Percentiles rank a stretch among this genome's conserved stretches.
phyloP scores from a whole-genome alignment of 2,113 vertebrate genomes.

The Natator depressus region DNA sequence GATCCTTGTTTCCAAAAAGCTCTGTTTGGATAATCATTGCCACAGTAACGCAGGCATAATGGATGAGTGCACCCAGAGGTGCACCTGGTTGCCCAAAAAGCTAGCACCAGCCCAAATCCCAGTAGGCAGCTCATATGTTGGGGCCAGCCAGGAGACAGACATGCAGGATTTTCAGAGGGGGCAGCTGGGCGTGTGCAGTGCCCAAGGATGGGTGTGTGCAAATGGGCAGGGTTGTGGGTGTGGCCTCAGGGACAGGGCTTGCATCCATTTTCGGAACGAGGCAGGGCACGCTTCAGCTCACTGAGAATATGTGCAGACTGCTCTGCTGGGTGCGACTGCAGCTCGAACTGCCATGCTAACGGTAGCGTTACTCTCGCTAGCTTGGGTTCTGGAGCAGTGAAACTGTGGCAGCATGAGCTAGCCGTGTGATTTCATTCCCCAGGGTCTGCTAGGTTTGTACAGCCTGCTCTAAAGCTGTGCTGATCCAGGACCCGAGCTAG shows the following conservation, averaged over 20 bases:
- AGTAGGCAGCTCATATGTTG: background rate
- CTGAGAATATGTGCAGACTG: background rate
- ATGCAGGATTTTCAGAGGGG: background rate
- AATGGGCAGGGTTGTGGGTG: background rate
- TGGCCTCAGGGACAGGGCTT: background rate
- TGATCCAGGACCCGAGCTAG: too few species aligned
- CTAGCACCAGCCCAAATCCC: background rate
- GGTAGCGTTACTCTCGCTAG: too few species aligned
- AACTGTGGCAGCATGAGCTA: too few species aligned
- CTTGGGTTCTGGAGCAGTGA: too few species aligned
- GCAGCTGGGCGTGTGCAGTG: background rate
- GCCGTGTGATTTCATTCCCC: too few species aligned
- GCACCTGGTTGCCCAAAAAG: background rate
- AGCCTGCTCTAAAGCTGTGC: too few species aligned
- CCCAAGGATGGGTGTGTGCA: background rate
- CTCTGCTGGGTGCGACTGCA: too few species aligned
- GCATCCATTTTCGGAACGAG: background rate
- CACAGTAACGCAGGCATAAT: background rate
- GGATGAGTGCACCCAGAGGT: background rate
- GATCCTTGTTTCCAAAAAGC: background rate
- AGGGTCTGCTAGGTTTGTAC: too few species aligned
- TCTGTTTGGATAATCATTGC: background rate
- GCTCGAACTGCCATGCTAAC: too few species aligned
- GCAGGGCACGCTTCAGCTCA: background rate
- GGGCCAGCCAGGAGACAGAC: background rate